Conservation (phyloP, 2,888 invertebrate genomes). For the Drosophila sordidula region DNA sequence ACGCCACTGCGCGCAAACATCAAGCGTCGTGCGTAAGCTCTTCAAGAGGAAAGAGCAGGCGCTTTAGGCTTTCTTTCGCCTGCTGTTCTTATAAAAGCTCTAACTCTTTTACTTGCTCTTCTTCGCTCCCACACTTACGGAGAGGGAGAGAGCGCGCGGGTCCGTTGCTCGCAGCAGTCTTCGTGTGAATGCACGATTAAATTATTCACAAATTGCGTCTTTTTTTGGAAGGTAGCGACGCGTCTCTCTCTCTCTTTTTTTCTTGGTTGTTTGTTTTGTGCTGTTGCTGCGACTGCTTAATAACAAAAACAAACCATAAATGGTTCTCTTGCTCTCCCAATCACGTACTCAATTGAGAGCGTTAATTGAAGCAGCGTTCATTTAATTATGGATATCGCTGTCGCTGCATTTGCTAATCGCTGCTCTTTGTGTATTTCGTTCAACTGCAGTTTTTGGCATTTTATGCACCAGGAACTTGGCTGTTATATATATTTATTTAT, state of each 20-base stretch:
- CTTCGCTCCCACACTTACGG: not conserved
- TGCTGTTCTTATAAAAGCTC: slow-evolving; percentile 20
- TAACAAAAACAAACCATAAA: slow-evolving; percentile 52
- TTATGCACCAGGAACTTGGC: slow-evolving; percentile 19
- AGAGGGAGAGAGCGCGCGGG: slow-evolving; percentile 7
- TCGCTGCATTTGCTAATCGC: slow-evolving; percentile 5
- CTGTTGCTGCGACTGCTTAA: slow-evolving; percentile 14
- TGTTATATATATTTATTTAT: slow-evolving; percentile 2
- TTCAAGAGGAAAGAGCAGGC: not conserved
- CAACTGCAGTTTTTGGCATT: slow-evolving; percentile 31
- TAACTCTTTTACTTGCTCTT: slow-evolving; percentile 46
- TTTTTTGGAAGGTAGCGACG: slow-evolving; percentile 46
- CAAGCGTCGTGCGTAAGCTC: slow-evolving; percentile 24
- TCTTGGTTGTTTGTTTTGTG: slow-evolving; percentile 23
- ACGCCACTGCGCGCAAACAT: slow-evolving; percentile 65
- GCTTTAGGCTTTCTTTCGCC: slow-evolving; percentile 4
- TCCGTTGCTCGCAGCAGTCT: slow-evolving; percentile 13
- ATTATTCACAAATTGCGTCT: slow-evolving; percentile 79
- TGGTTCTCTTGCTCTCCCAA: slow-evolving; percentile 2
- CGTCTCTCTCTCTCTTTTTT: slow-evolving; percentile 13
- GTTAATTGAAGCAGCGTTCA: slow-evolving; percentile 3
- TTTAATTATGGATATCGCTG: slow-evolving; percentile 20
- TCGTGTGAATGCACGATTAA: slow-evolving; percentile 77
- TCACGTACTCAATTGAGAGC: slow-evolving; percentile 19
- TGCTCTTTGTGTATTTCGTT: slow-evolving; percentile 5